Evolutionary conservation across 2,888 invertebrate species (phyloP), one percentile per base, ranked within the genome.

Genomic region (Cristatella mucedo): DNA sequence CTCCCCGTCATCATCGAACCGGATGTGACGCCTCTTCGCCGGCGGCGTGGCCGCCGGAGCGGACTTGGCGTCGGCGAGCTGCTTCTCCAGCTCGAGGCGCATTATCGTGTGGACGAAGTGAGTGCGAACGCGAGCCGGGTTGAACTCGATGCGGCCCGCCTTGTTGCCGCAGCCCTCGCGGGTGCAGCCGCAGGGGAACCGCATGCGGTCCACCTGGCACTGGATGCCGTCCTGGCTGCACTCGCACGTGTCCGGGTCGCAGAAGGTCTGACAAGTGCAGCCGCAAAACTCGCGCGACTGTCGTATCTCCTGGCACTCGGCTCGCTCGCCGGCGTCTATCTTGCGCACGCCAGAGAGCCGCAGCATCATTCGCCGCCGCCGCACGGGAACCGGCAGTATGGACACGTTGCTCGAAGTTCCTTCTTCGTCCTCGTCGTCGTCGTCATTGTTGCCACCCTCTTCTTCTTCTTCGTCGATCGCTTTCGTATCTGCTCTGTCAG

Each of bases 31-130:
- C n/a, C n/a, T n/a, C n/a, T n/a, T n/a, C n/a, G n/a, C n/a, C n/a
- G n/a, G n/a, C n/a, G n/a, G n/a, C n/a, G n/a, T n/a, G n/a, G n/a
- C n/a, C n/a, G n/a, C n/a, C n/a, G n/a, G n/a, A n/a, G n/a, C n/a
- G n/a, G n/a, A n/a, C n/a, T n/a, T n/a, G n/a, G n/a, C n/a, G n/a
- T n/a, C n/a, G n/a, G n/a, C n/a, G n/a, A n/a, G 9, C 21, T 41
- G 33, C 38, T 53, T 51, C 43, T 63, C 61, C 36, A 59, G 41
- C 41, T 61, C 58, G 9, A 65, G 46, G 20, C 89, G 75, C 89
- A 91, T 89, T 39, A 93, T 73, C 0, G 93, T 95, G 59, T 91
- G 89, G 54, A 93, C 86, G 60, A 89, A 93, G 68, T 95, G 95
- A 13, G 89, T 89, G 47, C 89, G 76, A 4, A 95, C 93, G 48